Evolutionary conservation across 2,797 vertebrate genomes (phyloP).

Genomic region (Spinus pinus): DNA sequence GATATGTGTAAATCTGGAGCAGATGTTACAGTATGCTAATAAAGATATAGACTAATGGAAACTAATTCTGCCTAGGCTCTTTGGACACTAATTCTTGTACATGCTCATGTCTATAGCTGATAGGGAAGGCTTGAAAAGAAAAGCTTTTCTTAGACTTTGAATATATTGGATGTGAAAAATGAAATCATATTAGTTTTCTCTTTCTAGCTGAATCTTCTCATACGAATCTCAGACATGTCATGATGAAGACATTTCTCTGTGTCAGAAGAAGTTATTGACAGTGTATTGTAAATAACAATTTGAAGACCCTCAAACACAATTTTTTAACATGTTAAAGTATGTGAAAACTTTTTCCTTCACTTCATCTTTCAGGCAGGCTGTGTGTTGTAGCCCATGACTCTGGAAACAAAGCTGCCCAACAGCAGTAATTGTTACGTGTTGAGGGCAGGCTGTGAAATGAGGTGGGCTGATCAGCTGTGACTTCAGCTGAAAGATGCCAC

Average conservation of each 20-base stretch:
- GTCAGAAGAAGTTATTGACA: background rate
- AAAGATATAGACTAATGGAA: background rate
- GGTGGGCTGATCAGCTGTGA: background rate
- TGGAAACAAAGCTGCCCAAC: background rate
- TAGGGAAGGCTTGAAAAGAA: background rate
- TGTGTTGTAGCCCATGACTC: background rate
- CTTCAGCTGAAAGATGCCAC: background rate
- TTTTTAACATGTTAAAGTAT: background rate
- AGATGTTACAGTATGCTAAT: background rate
- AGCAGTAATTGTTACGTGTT: background rate
- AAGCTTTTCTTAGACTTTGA: background rate
- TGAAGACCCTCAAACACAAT: rapidly evolving
- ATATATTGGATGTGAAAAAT: background rate
- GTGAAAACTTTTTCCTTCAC: background rate
- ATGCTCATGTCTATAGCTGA: background rate
- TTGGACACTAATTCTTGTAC: background rate
- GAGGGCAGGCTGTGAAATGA: background rate
- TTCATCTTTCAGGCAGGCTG: background rate
- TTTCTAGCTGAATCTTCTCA: background rate
- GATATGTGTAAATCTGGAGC: background rate
- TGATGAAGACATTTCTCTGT: background rate
- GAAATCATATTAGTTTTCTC: background rate
- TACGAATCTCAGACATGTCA: background rate
- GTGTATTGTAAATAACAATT: background rate
- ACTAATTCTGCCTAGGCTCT: background rate